A percentile compares a stretch with the other conserved stretches of the same genome.
Conservation (phyloP, 2,113 vertebrate genomes). For the Tachycineta bicolor region DNA sequence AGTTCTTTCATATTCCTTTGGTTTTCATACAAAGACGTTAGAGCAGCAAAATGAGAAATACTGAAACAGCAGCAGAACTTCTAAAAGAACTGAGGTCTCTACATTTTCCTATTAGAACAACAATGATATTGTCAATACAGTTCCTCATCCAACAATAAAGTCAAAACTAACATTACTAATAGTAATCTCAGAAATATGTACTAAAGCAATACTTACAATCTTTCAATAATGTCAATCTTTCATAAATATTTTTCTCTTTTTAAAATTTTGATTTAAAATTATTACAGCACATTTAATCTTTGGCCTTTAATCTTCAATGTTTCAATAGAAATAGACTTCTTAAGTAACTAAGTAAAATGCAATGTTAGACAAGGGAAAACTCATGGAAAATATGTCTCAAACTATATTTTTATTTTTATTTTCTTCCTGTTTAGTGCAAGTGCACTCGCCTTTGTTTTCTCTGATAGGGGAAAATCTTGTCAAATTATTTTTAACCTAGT, state of each 20-base stretch:
- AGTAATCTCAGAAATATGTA: neutral
- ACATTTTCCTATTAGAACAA: neutral
- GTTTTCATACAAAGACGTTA: neutral
- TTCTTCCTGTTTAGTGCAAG: neutral
- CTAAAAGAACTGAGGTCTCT: neutral
- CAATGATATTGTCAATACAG: neutral
- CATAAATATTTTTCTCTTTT: neutral
- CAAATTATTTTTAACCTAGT: neutral
- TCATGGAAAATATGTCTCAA: neutral
- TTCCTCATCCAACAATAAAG: neutral
- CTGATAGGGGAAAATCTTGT: neutral
- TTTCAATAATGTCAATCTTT: neutral
- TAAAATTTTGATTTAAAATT: neutral
- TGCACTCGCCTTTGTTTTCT: neutral
- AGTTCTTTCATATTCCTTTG: neutral
- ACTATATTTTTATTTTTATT: neutral
- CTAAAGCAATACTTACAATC: neutral
- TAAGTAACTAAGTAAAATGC: neutral
- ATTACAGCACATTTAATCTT: neutral
- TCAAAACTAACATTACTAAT: neutral
- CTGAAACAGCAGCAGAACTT: neutral
- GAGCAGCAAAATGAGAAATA: neutral
- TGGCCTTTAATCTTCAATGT: neutral
- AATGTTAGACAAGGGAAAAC: rapidly evolving
- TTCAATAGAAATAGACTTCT: neutral